Evolutionary conservation across 2,888 invertebrate genomes (phyloP).

Genomic region (Sipha maydis): DNA sequence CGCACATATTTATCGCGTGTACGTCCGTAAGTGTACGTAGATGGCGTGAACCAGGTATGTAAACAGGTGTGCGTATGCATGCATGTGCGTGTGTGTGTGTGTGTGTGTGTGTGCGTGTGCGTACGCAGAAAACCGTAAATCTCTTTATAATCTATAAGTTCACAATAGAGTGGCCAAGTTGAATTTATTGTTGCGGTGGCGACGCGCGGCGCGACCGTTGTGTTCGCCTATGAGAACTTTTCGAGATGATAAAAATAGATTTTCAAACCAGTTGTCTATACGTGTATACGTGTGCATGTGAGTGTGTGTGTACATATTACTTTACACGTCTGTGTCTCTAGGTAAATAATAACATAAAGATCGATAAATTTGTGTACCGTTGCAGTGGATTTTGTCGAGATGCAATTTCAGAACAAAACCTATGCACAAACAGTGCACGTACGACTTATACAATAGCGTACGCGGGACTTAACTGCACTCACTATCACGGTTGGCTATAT

Average conservation of each 20-base stretch:
- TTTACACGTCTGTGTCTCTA: no score
- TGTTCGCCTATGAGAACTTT: slow-evolving; percentile 24
- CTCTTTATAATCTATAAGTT: slow-evolving; percentile 51
- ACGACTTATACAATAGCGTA: background rate
- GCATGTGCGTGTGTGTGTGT: background rate
- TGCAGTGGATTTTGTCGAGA: background rate
- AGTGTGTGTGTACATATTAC: no score
- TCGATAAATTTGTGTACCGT: no score
- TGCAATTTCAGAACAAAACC: background rate
- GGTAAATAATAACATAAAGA: no score
- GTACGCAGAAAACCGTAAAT: slow-evolving; percentile 37
- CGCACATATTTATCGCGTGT: background rate
- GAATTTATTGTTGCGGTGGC: slow-evolving; percentile 40
- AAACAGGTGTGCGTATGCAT: background rate
- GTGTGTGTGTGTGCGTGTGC: background rate
- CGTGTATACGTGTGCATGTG: no score
- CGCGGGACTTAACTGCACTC: background rate
- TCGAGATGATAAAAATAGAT: slow-evolving; percentile 39
- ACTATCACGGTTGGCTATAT: no score
- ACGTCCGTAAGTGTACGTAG: background rate
- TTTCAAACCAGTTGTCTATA: background rate
- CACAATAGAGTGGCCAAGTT: slow-evolving; percentile 30
- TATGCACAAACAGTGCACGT: background rate
- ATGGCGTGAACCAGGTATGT: slow-evolving; percentile 35
- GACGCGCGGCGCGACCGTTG: background rate